These are phyloP conservation scores for Drosophila equinoxialis DNA, from an alignment of 1,140 invertebrate species.

Conservation along the genomic window DNA sequence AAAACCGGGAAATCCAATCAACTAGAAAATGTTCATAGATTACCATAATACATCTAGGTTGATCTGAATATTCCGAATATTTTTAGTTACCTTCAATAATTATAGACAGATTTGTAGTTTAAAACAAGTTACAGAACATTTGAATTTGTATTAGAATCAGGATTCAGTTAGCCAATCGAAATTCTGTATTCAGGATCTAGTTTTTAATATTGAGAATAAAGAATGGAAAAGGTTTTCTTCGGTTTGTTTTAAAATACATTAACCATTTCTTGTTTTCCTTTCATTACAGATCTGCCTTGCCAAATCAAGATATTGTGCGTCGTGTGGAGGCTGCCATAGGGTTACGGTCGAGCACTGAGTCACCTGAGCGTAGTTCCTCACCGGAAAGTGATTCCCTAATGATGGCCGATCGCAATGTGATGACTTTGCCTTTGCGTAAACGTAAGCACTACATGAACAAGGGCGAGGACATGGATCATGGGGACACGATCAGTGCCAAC, in stretches of 20 bases:
- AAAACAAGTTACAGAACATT: too few relatives aligned
- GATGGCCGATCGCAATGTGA: conserved; percentile 85
- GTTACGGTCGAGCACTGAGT: conserved; percentile 85
- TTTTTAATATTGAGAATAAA: too few relatives aligned
- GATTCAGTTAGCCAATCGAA: too few relatives aligned
- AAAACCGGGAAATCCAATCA: background rate
- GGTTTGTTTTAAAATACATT: background rate
- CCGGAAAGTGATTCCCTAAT: conserved; percentile 85
- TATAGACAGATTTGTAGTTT: background rate
- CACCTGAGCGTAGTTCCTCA: conserved; percentile 85
- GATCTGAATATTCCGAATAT: too few relatives aligned
- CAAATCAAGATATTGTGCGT: conserved; percentile 87
- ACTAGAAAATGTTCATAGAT: background rate
- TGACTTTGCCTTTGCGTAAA: conserved; percentile 90
- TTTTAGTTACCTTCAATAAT: background rate
- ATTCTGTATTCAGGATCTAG: too few relatives aligned
- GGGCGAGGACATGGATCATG: conserved; percentile 83
- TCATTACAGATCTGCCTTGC: conserved; percentile 77
- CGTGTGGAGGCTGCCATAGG: conserved; percentile 88
- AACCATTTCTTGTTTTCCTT: conserved; percentile 11
- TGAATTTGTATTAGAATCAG: too few relatives aligned
- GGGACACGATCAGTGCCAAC: conserved; percentile 3
- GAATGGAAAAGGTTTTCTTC: too few relatives aligned
- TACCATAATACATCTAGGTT: background rate
- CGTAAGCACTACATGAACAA: conserved; percentile 90